phyloP scores from a whole-genome alignment of 2,113 vertebrate genomes.

The Vulpes lagopus region DNA sequence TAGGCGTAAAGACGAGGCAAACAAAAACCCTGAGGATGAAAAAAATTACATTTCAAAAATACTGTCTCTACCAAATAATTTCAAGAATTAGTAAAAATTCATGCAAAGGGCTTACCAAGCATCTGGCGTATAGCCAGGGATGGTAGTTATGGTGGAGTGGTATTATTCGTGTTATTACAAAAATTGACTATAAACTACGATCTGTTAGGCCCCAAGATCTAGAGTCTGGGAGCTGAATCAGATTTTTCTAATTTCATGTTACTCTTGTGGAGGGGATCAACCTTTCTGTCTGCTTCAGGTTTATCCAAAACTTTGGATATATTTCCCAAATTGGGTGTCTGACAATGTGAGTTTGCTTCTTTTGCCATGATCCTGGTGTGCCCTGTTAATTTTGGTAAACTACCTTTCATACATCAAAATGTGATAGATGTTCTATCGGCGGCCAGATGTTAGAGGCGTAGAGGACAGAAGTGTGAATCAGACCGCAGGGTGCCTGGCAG shows the following conservation, averaged over 20 bases:
- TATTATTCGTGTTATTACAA: not conserved
- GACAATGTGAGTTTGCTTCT: not conserved
- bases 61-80: not conserved
- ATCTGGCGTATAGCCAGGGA: not conserved
- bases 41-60: not conserved
- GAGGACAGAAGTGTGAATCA: not conserved
- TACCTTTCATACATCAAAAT: not conserved
- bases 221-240: not conserved
- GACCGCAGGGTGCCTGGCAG: too few relatives aligned
- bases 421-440: not conserved
- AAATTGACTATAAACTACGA: not conserved
- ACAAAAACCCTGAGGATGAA: not conserved
- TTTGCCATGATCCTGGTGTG: not conserved
- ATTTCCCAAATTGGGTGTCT: not conserved
- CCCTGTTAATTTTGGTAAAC: not conserved
- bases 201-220: not conserved
- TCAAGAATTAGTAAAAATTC: not conserved
- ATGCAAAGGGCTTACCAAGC: not conserved
- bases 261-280: not conserved
- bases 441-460: not conserved
- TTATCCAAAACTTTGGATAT: not conserved
- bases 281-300: not conserved
- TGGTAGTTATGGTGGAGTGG: not conserved
- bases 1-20: not conserved
- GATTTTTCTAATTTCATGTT: not conserved